These are phyloP conservation scores for Cacoxenus indagator DNA, from an alignment of 2,888 invertebrate species.

Conservation along the genomic window DNA sequence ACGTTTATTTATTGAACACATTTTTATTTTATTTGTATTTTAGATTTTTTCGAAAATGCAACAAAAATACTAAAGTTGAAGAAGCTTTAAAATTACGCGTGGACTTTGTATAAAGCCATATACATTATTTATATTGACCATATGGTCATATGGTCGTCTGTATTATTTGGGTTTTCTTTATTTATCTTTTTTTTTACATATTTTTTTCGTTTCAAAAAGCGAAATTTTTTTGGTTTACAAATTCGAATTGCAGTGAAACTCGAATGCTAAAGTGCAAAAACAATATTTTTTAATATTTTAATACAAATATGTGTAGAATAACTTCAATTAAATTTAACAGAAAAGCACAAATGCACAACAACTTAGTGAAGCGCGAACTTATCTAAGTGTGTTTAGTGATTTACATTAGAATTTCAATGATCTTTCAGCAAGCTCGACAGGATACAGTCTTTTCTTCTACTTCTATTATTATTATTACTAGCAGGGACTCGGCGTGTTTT, in stretches of 20 bases:
- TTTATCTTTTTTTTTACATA: background rate
- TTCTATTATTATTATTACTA: too few species aligned
- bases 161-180: background rate
- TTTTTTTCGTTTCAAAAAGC: background rate
- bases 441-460: too few species aligned
- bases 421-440: too few species aligned
- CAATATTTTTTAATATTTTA: too few species aligned
- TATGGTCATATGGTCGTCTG: constrained; percentile 36
- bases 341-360: too few species aligned
- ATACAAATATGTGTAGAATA: too few species aligned
- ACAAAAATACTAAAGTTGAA: background rate
- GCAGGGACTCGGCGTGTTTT: too few species aligned
- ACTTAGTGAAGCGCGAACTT: too few species aligned
- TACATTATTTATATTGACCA: constrained; percentile 38
- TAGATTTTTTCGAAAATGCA: background rate
- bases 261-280: too few species aligned
- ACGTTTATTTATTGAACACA: constrained; percentile 2
- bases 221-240: background rate
- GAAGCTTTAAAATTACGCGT: background rate
- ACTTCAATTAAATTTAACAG: too few species aligned
- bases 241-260: background rate
- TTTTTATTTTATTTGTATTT: background rate
- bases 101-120: constrained; percentile 37
- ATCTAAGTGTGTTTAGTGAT: too few species aligned
- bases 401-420: too few species aligned